Conservation (phyloP, 2,113 vertebrate species). For the Mormyrus iriodes region DNA sequence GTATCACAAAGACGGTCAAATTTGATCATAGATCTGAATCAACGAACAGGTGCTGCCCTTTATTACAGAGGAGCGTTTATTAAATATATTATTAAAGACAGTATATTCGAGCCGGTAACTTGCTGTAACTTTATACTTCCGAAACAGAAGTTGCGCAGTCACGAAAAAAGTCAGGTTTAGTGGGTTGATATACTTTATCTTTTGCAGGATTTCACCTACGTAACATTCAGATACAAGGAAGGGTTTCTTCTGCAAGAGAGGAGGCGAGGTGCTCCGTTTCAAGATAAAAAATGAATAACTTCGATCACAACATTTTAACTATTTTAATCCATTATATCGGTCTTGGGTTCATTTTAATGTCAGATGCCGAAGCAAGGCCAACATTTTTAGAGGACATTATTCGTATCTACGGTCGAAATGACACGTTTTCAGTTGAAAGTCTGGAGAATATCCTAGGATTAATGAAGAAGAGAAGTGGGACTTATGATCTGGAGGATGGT, state of each 20-base stretch:
- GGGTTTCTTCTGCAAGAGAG: not conserved
- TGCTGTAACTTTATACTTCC: not conserved
- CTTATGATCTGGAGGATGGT: not conserved
- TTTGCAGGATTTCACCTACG: not conserved
- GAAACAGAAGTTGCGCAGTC: not conserved
- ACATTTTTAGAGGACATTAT: slow-evolving; percentile 44
- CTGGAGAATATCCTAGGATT: slow-evolving; percentile 51
- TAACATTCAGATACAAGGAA: not conserved
- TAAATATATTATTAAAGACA: not conserved
- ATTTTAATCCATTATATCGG: not conserved
- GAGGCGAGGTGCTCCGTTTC: not conserved
- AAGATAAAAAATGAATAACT: not conserved
- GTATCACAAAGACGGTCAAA: not conserved
- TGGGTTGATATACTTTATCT: not conserved
- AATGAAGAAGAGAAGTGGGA: slow-evolving; percentile 42
- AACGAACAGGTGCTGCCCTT: not conserved
- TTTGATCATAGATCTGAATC: no score
- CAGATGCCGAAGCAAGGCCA: not conserved
- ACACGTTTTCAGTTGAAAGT: slow-evolving; percentile 42
- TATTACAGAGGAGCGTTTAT: not conserved
- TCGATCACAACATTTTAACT: not conserved
- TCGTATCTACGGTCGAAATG: slow-evolving; percentile 48
- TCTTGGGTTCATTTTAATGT: not conserved
- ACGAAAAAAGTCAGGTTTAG: not conserved
- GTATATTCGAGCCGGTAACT: not conserved